Base-by-base conservation (phyloP, 2,888 invertebrate genomes). In the Archaeoteleia sp. region DNA sequence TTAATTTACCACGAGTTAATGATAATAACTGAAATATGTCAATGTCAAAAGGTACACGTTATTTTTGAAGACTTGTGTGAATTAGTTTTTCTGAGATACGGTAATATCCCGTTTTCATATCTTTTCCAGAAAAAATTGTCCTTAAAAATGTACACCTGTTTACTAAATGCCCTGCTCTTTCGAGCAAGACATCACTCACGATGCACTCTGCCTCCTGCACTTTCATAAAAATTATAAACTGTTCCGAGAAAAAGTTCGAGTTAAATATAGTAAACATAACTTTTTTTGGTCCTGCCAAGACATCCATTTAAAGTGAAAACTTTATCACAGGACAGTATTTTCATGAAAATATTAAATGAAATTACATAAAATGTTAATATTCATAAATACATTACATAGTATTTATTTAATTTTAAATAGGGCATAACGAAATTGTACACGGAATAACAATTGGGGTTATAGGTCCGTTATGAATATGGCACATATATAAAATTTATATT, bases 81-180 rank as follows among this genome's bases (percentile, higher is more conserved):
- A 61, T 61, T 61, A 61, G 46, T 54, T 40, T 32, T 30, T 32
- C 45, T 37, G 40, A 53, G 45, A 23, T 32, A 45, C 45, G 27
- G 45, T 35, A 17, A 57, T 45, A 43, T 53, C 37, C 46, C 40
- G 58, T 61, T 53, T 46, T 40, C 61, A 2, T 20, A 46, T 61
- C 39, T 53, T 61, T 51, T 34, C 27, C 39, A 3, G 42, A 46
- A 48, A 62, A 62, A 48, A 48, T 48, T 54, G 53, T 54, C 48
- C 42, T 62, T 54, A 54, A 62, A 62, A 62, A 62, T 54, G 48
- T 54, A 62, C 62, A 62, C 54, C 62, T 62, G 54, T 54, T 42
- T 34, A 42, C 54, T 54, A 62, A 62, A 62, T 48, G 48, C 62
- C 54, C 23, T 23, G 32, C 40, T 48, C 61, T 62, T 54, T 62